Evolutionary conservation across 2,888 invertebrate species (phyloP), one percentile per base, ranked within the genome.

Genomic region (Agonopterix alstromeriana): DNA sequence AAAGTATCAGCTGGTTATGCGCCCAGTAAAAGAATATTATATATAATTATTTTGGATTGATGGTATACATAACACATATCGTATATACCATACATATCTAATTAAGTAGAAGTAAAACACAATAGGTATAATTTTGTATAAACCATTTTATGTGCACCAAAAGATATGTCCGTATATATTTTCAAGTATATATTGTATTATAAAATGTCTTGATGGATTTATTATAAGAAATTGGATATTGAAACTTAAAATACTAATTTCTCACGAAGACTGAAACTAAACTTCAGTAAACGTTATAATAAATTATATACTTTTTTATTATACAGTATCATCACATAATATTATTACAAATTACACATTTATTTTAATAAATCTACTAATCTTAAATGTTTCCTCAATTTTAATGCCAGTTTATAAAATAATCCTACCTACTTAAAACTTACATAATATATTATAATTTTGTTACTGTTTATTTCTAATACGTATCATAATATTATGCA

Each of bases 121-220:
- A 27, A 27, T 27, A 27, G n/a, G 43, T 55, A 54, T 56, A 51
- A 47, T 54, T 60, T 53, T 56, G 52, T 58, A 57, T 53, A 61
- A 50, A 54, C n/a, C 35, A 12, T 27, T 41, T 49, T 45, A 42
- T 42, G 36, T 17, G 47, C 50, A 50, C 47, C 27, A 35, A 41
- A 35, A 42, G 43, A 8, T 50, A 43, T 50, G 53, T 49, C 47
- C 48, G 43, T 49, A 27, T 44, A 27, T 48, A 49, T 51, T 48
- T 48, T 43, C 7, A 17, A 10, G 46, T 43, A 27, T 1, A 46
- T 38, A 36, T 36, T 42, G 11, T 41, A 48, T 49, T 36, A 27
- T 27, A 27, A 46, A 42, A 49, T 48, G 51, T 58, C 38, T 55
- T 46, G 44, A 56, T 45, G 46, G 48, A 53, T 46, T 53, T 52